Percentiles rank a stretch among this genome's conserved stretches.
Evolutionary conservation across 2,797 vertebrate species (phyloP).

Genomic region (Galagoides demidoff): DNA sequence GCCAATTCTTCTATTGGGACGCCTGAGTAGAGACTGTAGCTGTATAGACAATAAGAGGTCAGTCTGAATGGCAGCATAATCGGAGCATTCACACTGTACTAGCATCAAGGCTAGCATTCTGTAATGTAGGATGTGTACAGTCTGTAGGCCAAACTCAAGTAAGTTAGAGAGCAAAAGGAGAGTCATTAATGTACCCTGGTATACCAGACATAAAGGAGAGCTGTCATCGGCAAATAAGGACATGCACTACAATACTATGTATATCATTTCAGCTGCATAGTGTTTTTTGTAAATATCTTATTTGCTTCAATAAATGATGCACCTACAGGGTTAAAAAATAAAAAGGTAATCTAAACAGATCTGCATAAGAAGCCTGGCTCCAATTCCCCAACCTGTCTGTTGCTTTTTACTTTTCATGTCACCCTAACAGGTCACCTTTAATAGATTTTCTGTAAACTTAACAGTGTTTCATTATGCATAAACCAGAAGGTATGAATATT

Average conservation of each 20-base stretch:
- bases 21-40: not conserved
- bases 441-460: not conserved
- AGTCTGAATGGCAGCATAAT: not conserved
- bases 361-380: not conserved
- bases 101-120: not conserved
- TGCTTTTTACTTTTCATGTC: not conserved
- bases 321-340: not conserved
- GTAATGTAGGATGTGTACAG: accelerated
- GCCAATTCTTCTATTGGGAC: not conserved
- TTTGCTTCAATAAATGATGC: not conserved
- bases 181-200: accelerated
- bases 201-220: not conserved
- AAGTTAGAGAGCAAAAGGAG: not conserved
- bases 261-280: not conserved
- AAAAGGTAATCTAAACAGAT: not conserved
- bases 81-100: not conserved
- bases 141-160: not conserved
- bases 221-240: not conserved
- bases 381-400: not conserved
- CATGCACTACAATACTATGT: too few relatives aligned
- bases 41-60: not conserved
- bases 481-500: not conserved
- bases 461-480: not conserved
- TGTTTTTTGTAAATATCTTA: not conserved
- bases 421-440: not conserved